Base-by-base conservation (phyloP, 2,113 vertebrate species). In the Istiophorus platypterus region DNA sequence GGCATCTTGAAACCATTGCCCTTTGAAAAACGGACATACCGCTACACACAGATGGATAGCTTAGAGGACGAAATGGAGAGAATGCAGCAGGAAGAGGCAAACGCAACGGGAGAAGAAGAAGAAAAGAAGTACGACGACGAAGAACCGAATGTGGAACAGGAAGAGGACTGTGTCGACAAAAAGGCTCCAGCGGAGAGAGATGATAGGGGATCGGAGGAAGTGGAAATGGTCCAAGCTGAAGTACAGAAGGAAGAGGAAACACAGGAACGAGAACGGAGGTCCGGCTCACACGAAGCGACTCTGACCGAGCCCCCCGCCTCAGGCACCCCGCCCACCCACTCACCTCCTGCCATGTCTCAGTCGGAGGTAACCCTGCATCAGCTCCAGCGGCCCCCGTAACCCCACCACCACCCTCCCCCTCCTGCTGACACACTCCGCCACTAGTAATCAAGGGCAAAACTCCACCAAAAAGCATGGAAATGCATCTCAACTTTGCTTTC, bases 361-460 rank as follows among this genome's bases (percentile, higher is more conserved):
- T 72, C 2, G 65, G 88, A 88, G 88, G 85, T 90, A 92, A 91
- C 82, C 14, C 54, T n/a, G 56, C 67, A 18, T 67, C 68, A 22
- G 24, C 70, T 66, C 51, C 66, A 20, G 47, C 3, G 52, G 65
- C 54, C 61, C 54, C 12, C 22, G 54, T 87, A 61, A 73, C 81
- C 31, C 77, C 80, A 81, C 77, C 68, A 13, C 78, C 67, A 7
- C 20, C 49, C 20, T 68, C 61, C 61, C 61, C n/a, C 47, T 82
- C 45, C 72, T 39, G 52, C 61, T 42, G 49, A 64, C 85, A 80
- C 72, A 41, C 61, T 80, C 80, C 49, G 7, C 76, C 69, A 71
- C 73, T 73, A 86, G 72, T 81, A 74, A 88, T 76, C 75, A 61
- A 56, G 41, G 31, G 56, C 62, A 34, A 73, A 69, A 59, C 79